Percentiles rank a stretch among this genome's conserved stretches.
Evolutionary conservation across 2,113 vertebrate species (phyloP).

Genomic region (Jaculus jaculus): DNA sequence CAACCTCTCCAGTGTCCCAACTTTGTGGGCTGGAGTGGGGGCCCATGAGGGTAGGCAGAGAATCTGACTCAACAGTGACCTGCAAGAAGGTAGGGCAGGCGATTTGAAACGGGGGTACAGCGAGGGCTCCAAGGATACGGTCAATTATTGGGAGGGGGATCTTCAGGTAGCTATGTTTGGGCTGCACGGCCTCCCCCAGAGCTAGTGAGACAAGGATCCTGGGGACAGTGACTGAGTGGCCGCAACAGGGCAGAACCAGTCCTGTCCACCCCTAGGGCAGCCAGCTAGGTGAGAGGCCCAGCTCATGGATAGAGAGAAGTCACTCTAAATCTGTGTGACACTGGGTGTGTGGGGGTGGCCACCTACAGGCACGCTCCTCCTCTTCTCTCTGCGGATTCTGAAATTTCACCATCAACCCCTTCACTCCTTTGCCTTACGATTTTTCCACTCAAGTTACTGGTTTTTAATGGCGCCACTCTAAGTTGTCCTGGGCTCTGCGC

Average conservation of each 20-base stretch:
- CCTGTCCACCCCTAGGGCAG: background rate
- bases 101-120: background rate
- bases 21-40: background rate
- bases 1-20: background rate
- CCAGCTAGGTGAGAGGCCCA: background rate
- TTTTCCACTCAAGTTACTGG: background rate
- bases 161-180: background rate
- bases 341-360: background rate
- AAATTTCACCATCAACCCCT: background rate
- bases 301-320: background rate
- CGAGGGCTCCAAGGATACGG: background rate
- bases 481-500: background rate
- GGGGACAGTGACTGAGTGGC: background rate
- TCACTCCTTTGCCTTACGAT: conserved; percentile 21
- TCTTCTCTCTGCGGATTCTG: background rate
- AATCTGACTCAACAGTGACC: background rate
- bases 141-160: background rate
- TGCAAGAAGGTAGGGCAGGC: background rate
- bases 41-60: background rate
- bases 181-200: background rate
- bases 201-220: background rate
- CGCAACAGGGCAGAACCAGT: background rate
- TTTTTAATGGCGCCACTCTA: background rate
- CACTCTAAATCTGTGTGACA: background rate
- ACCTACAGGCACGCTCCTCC: background rate